Evolutionary conservation across 1,140 invertebrate genomes (phyloP).

Genomic region (Cydia strobilella): DNA sequence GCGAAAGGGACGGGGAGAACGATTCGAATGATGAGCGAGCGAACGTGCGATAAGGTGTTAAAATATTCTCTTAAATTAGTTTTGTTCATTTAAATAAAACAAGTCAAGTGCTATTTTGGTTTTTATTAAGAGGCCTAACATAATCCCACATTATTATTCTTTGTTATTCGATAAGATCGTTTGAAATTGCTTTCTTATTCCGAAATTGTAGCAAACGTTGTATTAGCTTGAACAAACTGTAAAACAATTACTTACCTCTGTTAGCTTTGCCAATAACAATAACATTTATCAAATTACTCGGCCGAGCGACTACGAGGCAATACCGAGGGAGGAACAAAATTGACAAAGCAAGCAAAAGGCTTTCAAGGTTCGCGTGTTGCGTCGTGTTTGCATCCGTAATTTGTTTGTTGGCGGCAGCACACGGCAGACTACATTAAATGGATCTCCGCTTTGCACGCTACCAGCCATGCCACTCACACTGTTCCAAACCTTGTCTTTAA

Average conservation of each 20-base stretch:
- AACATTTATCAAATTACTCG: slow-evolving; percentile 75
- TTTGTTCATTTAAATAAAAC: no score
- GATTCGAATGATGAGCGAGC: no score
- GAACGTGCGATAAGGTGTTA: no score
- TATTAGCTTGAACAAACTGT: slow-evolving; percentile 54
- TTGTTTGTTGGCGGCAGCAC: slow-evolving; percentile 74
- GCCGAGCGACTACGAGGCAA: slow-evolving; percentile 50
- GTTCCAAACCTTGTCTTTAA: slow-evolving; percentile 33
- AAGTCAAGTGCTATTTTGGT: no score
- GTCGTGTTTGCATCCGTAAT: slow-evolving; percentile 77
- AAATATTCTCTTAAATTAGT: no score
- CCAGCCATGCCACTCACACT: slow-evolving; percentile 47
- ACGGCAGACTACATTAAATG: slow-evolving; percentile 72
- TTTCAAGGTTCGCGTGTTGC: slow-evolving; percentile 74
- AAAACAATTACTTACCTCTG: slow-evolving; percentile 64
- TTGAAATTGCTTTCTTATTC: slow-evolving; percentile 33
- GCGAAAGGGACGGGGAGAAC: no score
- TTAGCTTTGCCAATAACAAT: slow-evolving; percentile 70
- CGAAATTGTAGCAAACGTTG: slow-evolving; percentile 32
- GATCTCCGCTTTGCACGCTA: slow-evolving; percentile 64
- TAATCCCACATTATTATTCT: not conserved
- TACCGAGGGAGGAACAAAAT: slow-evolving; percentile 58
- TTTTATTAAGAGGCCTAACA: no score
- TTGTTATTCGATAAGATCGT: not conserved
- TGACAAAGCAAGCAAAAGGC: slow-evolving; percentile 76